Evolutionary conservation across 64 coral and sea anemone genomes (phyloP).

Genomic region (Orbicella faveolata): DNA sequence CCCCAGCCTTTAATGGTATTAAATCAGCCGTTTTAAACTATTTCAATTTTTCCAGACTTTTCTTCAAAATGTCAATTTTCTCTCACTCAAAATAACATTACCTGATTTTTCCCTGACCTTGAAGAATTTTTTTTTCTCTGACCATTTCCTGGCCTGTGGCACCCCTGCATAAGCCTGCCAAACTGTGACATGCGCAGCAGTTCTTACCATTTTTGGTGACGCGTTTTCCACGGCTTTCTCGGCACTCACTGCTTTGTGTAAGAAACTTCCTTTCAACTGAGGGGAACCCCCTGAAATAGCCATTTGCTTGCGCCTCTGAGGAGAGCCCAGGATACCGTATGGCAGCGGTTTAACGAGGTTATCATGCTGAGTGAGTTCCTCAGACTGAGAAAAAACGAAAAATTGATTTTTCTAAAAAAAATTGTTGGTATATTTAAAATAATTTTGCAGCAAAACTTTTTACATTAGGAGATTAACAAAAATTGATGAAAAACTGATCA

Average conservation of each 20-base stretch:
- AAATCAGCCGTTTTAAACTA: no score
- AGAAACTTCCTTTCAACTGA: constrained; percentile 85
- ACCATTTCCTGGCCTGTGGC: no score
- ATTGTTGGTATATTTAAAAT: no score
- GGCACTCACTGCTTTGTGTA: constrained; percentile 69
- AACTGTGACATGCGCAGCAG: background rate
- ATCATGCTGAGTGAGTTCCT: constrained; percentile 38
- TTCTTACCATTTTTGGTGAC: constrained; percentile 74
- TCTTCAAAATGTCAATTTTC: no score
- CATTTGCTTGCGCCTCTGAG: constrained; percentile 50
- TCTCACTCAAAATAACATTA: no score
- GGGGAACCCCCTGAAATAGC: constrained; percentile 49
- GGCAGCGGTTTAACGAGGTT: constrained; percentile 27
- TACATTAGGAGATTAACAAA: background rate
- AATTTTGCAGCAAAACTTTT: no score
- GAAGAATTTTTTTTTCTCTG: no score
- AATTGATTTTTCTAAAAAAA: no score
- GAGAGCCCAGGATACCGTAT: constrained; percentile 61
- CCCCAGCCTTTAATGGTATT: no score
- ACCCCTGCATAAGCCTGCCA: no score
- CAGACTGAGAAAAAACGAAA: constrained; percentile 19
- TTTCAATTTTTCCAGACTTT: no score
- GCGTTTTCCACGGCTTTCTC: constrained; percentile 72
- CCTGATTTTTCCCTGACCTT: no score
- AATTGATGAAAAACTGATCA: background rate